Percentiles rank a stretch among this genome's conserved stretches.
Conservation (phyloP, 2,113 vertebrate genomes). For the Climacteris rufus region DNA sequence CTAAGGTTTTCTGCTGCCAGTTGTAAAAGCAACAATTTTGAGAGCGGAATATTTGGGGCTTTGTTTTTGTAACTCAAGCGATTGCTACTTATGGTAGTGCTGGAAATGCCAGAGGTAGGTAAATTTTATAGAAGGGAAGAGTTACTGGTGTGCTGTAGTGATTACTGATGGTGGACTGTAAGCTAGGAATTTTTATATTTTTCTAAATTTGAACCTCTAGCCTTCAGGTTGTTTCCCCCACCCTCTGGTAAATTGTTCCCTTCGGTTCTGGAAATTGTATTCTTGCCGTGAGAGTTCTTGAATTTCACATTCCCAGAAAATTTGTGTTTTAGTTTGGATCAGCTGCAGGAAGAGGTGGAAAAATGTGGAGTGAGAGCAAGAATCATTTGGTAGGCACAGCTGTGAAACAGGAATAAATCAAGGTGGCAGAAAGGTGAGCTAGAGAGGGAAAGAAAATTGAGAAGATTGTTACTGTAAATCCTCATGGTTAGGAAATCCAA, state of each 20-base stretch:
- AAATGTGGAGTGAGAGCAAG: not conserved
- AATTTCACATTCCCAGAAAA: not conserved
- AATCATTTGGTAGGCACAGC: slow-evolving; percentile 3
- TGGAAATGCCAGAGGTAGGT: not conserved
- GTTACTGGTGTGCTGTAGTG: not conserved
- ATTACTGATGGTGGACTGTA: not conserved
- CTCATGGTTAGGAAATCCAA: not conserved
- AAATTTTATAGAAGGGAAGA: not conserved
- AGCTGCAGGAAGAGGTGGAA: not conserved
- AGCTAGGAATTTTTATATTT: not conserved
- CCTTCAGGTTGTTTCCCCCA: not conserved
- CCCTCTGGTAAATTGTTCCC: not conserved
- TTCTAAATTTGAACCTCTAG: not conserved
- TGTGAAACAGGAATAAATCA: slow-evolving; percentile 55
- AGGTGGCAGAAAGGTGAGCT: slow-evolving; percentile 24
- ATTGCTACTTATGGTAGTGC: not conserved
- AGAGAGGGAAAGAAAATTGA: slow-evolving; percentile 8
- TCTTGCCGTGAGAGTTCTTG: not conserved
- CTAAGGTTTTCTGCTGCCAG: not conserved
- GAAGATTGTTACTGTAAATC: slow-evolving; percentile 19
- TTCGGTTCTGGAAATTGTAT: not conserved
- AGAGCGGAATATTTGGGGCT: not conserved
- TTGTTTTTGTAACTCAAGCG: not conserved
- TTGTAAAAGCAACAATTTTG: not conserved
- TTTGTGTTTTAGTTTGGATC: not conserved